Evolutionary conservation across 92 coral and sea anemone genomes (phyloP).

Genomic region (Paramuricea clavata): DNA sequence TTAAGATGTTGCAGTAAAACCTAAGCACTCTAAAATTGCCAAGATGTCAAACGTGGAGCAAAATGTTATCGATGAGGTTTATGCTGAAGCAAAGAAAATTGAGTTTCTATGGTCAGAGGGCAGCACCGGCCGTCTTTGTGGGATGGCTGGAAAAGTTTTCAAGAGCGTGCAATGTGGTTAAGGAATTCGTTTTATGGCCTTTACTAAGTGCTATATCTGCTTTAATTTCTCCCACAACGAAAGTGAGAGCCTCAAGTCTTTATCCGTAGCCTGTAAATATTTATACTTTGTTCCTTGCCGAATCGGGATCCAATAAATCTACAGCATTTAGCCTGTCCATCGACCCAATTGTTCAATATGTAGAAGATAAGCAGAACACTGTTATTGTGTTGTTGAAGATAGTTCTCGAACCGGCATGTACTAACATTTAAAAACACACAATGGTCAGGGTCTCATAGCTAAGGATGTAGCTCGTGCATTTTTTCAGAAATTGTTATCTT

Average conservation of each 20-base stretch:
- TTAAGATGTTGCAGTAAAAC: too few species aligned
- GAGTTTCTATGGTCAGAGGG: neutral
- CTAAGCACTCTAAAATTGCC: too few species aligned
- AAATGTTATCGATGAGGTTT: neutral
- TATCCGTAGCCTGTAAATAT: constrained; percentile 1
- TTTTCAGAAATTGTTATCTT: neutral
- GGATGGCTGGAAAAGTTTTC: neutral
- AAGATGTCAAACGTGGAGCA: neutral
- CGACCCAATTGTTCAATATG: constrained; percentile 19
- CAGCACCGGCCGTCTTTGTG: neutral
- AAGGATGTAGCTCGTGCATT: neutral
- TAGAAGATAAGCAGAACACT: constrained; percentile 1
- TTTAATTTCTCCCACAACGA: neutral
- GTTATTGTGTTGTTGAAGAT: constrained; percentile 50
- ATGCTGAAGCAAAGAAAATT: constrained; percentile 15
- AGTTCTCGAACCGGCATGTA: constrained; percentile 51
- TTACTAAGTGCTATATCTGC: constrained; percentile 5
- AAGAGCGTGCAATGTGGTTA: neutral
- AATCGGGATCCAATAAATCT: constrained; percentile 25
- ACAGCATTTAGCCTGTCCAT: neutral
- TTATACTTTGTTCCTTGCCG: constrained; percentile 21
- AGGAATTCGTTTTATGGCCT: neutral
- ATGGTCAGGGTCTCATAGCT: constrained; percentile 18
- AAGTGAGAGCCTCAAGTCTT: neutral
- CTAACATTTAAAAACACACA: constrained; percentile 41